Percentiles rank a stretch among this genome's conserved stretches.
Evolutionary conservation across 2,797 vertebrate species (phyloP).

Genomic region (Pelochelys cantorii): DNA sequence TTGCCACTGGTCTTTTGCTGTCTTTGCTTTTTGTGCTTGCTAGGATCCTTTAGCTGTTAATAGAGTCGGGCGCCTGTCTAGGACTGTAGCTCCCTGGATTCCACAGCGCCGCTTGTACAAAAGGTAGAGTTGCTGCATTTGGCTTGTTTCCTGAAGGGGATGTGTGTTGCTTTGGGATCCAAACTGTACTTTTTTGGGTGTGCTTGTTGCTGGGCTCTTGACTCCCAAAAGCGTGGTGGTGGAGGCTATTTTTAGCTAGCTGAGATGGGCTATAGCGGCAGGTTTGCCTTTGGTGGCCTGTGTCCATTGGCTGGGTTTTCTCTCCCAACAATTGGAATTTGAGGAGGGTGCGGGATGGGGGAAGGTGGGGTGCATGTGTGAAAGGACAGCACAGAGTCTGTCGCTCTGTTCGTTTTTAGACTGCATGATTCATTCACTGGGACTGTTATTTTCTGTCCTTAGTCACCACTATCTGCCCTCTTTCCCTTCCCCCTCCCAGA

Average conservation of each 20-base stretch:
- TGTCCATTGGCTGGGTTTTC: accelerated
- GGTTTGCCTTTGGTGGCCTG: not conserved
- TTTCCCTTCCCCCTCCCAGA: too few species aligned
- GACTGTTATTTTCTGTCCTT: not conserved
- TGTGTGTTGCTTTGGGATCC: not conserved
- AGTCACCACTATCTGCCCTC: not conserved
- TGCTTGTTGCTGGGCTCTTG: not conserved
- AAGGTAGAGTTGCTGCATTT: not conserved
- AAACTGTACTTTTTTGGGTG: not conserved
- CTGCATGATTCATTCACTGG: not conserved
- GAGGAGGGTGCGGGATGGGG: not conserved
- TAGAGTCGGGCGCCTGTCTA: not conserved
- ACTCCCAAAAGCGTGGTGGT: not conserved
- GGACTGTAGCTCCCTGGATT: not conserved
- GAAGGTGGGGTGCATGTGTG: not conserved
- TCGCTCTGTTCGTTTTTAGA: not conserved
- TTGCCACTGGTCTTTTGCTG: not conserved
- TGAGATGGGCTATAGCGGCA: not conserved
- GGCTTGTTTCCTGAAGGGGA: accelerated
- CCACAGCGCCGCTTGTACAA: not conserved
- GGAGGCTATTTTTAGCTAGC: conserved; percentile 53
- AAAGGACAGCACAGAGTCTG: not conserved
- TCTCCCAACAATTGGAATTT: accelerated
- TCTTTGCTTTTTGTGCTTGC: not conserved
- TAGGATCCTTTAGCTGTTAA: not conserved